Evolutionary conservation across 2,113 vertebrate species (phyloP).

Genomic region (Triplophysa dalaica): DNA sequence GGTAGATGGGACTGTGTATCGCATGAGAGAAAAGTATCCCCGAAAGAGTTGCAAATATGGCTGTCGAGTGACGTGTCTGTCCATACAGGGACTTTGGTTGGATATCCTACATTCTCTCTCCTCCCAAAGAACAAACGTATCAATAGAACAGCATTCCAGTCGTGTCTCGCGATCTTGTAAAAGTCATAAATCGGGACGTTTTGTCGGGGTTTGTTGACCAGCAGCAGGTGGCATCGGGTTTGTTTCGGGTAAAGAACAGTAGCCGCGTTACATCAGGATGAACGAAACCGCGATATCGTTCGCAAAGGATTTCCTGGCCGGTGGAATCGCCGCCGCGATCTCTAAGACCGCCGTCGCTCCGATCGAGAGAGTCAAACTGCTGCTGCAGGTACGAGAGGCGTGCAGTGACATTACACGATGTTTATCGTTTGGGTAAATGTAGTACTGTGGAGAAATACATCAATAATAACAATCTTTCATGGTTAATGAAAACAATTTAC

Average conservation of each 20-base stretch:
- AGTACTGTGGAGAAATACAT: too few relatives aligned
- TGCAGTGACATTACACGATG: too few relatives aligned
- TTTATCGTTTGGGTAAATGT: too few relatives aligned
- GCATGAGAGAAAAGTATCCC: too few relatives aligned
- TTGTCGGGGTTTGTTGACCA: not conserved
- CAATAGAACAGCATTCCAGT: slow-evolving; percentile 7
- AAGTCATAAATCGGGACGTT: slow-evolving; percentile 46
- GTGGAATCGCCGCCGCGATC: slow-evolving; percentile 84
- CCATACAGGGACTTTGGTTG: too few relatives aligned
- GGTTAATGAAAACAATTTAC: too few relatives aligned
- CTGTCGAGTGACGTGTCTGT: too few relatives aligned
- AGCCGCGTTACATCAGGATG: slow-evolving; percentile 58
- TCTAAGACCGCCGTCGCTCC: slow-evolving; percentile 88
- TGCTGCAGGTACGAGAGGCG: slow-evolving; percentile 71
- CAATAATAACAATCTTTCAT: too few relatives aligned
- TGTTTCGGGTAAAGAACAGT: not conserved
- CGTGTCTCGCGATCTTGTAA: slow-evolving; percentile 31
- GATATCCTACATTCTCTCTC: not conserved
- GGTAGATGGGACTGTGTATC: too few relatives aligned
- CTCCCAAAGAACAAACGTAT: not conserved
- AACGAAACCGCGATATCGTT: slow-evolving; percentile 71
- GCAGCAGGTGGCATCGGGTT: too few relatives aligned
- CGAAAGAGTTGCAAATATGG: too few relatives aligned
- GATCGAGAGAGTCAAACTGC: slow-evolving; percentile 87
- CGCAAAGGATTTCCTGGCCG: slow-evolving; percentile 83